These are phyloP conservation scores for Dromaius novaehollandiae DNA, from an alignment of 2,113 vertebrate species.

Conservation along the genomic window DNA sequence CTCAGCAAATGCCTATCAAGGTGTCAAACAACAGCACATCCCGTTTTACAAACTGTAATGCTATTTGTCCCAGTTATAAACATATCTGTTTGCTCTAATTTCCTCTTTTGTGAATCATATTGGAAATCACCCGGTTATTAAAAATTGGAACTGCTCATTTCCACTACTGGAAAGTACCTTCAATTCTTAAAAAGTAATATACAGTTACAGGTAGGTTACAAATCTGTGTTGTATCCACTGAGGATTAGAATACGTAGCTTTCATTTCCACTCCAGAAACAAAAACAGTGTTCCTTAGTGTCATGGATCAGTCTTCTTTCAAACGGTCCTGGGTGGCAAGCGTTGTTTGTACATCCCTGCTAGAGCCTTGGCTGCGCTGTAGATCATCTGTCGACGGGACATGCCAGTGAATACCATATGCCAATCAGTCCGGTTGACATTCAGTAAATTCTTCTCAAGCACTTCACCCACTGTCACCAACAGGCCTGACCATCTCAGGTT, in stretches of 20 bases:
- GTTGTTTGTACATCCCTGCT: conserved; percentile 92
- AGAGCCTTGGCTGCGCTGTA: conserved; percentile 88
- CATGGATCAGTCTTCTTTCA: conserved; percentile 52
- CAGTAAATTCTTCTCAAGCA: conserved; percentile 87
- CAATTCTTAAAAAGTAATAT: conserved; percentile 11
- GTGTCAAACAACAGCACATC: background rate
- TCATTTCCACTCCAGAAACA: background rate
- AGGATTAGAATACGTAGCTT: background rate
- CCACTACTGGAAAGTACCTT: background rate
- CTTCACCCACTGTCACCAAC: conserved; percentile 89
- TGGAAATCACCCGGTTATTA: conserved; percentile 15
- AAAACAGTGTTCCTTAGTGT: background rate
- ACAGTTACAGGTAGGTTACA: background rate
- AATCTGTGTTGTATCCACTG: background rate
- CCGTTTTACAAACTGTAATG: background rate
- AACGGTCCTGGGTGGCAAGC: conserved; percentile 81
- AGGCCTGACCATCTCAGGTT: conserved; percentile 95
- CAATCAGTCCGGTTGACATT: conserved; percentile 87
- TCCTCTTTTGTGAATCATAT: background rate
- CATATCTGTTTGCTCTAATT: background rate
- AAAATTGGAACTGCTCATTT: conserved; percentile 27
- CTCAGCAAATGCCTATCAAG: background rate
- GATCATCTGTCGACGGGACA: conserved; percentile 92
- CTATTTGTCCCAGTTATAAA: conserved; percentile 2
- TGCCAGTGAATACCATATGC: conserved; percentile 89